phyloP scores from a whole-genome alignment of 1,140 invertebrate species.

The Aphaenogaster rudis region DNA sequence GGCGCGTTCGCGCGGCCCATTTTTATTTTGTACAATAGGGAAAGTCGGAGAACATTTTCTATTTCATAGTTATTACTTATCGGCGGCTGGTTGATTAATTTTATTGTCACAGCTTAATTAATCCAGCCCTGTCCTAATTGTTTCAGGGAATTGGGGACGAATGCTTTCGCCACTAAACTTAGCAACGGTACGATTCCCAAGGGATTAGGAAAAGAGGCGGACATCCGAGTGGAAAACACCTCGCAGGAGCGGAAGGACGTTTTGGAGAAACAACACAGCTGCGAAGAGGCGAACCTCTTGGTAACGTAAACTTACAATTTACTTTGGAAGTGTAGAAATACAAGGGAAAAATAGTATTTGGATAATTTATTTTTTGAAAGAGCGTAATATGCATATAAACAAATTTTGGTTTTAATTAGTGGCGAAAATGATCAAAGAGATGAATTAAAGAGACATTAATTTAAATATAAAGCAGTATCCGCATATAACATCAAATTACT shows the following conservation, averaged over 20 bases:
- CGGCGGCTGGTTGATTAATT: conserved; percentile 26
- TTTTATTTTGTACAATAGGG: conserved; percentile 49
- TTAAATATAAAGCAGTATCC: not conserved
- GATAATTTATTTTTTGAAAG: not conserved
- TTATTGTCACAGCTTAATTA: conserved; percentile 17
- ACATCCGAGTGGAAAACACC: conserved; percentile 67
- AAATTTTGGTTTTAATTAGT: not conserved
- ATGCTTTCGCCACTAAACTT: conserved; percentile 79
- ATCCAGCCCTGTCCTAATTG: not conserved
- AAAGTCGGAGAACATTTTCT: not conserved
- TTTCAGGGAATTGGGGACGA: conserved; percentile 78
- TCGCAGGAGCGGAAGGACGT: conserved; percentile 78
- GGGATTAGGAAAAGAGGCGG: conserved; percentile 78
- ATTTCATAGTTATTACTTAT: conserved; percentile 21
- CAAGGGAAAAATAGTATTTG: not conserved
- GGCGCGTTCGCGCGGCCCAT: conserved; percentile 42
- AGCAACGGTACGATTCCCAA: conserved; percentile 86
- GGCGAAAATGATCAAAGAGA: not conserved
- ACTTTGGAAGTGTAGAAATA: not conserved
- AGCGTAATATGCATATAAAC: not conserved
- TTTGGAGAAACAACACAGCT: conserved; percentile 83
- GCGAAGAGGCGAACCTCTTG: conserved; percentile 83
- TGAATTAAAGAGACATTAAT: conserved; percentile 4
- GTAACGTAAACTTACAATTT: conserved; percentile 72
- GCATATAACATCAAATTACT: not conserved